Conservation (phyloP, 2,113 vertebrate species). For the Ptychochromis oligacanthus region DNA sequence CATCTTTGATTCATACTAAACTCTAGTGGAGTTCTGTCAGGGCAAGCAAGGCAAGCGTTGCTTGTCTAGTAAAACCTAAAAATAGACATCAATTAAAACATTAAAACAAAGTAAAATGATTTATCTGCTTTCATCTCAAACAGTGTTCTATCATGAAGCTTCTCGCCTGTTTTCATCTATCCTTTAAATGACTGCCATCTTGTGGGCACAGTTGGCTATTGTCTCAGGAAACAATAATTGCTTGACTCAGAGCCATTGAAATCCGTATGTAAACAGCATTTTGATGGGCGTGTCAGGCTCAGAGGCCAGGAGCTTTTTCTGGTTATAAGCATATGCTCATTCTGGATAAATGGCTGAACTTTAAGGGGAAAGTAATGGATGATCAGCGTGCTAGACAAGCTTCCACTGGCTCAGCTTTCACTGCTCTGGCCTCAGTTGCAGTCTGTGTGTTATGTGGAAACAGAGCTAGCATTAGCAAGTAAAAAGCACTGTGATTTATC, state of each 20-base stretch:
- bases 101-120: too few relatives aligned
- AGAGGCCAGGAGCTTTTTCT: too few relatives aligned
- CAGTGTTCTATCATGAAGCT: too few relatives aligned
- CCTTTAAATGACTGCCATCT: not conserved
- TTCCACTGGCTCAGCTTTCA: not conserved
- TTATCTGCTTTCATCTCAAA: not conserved
- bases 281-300: too few relatives aligned
- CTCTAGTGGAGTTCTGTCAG: not conserved
- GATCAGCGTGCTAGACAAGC: not conserved
- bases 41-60: not conserved
- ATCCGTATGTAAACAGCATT: not conserved
- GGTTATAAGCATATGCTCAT: fast-evolving
- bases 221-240: not conserved
- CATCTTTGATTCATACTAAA: not conserved
- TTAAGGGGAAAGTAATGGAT: not conserved
- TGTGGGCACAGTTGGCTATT: not conserved
- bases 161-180: not conserved
- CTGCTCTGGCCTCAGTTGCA: too few relatives aligned
- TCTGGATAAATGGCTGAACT: not conserved
- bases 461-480: not conserved
- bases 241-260: too few relatives aligned
- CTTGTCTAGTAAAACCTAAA: not conserved
- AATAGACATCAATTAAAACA: too few relatives aligned
- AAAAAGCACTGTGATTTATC: not conserved
- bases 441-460: too few relatives aligned